Evolutionary conservation across 2,888 invertebrate genomes (phyloP), one percentile per base, ranked within the genome.

Genomic region (Drosophila sordidula): DNA sequence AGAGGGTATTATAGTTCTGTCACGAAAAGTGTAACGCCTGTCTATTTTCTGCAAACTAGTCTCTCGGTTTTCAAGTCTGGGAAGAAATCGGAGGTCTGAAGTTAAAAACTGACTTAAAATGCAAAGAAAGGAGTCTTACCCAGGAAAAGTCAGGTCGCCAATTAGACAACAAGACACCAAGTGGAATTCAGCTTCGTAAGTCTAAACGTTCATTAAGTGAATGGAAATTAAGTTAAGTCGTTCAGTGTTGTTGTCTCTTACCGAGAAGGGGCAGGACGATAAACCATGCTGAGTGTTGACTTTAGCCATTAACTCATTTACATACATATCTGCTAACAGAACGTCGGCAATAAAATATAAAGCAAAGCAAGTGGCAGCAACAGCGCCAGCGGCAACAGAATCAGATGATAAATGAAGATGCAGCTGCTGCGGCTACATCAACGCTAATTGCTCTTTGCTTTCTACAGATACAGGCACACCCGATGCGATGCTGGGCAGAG

Each of bases 381-480:
- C 39, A 42, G 52, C 29, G 9, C 3, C 29, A 73, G 65, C 59
- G 39, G 56, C n/a, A 49, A n/a, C 50, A 50, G 49, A 18, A 47
- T 39, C 38, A 45, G 55, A 75, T 84, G 80, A 90, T 87, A 87
- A 82, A 89, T 89, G 89, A 79, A 86, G 82, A 75, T 75, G 75
- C 89, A 89, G 89, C 90, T 89, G 89, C 83, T 81, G 82, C 72
- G 76, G 75, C 85, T 78, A 87, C 85, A 89, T 87, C 87, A 87
- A 80, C 78, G 87, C 89, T 89, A 89, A 89, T 90, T 89, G 89
- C 89, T 78, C 74, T 50, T 62, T 56, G 68, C 72, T 71, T 41
- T 63, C 75, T 57, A 70, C 70, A 75, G 78, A 77, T 67, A 63
- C 71, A 70, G 12, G 49, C 42, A 54, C 52, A 58, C 38, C 26